phyloP scores from a whole-genome alignment of 1,140 invertebrate species.

The Diachasma alloeum region DNA sequence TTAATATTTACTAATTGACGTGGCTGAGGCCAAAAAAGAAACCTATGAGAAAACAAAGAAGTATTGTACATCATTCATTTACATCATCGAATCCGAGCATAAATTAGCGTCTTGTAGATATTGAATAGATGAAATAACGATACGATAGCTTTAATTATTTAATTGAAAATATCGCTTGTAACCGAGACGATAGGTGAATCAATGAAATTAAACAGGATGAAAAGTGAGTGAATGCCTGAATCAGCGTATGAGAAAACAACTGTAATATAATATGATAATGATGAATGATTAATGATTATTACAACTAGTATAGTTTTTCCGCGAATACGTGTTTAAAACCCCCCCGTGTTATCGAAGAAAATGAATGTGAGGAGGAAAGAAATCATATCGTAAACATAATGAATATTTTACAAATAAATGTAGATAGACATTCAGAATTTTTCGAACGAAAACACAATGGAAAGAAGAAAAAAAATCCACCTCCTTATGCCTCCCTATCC shows the following conservation, averaged over 20 bases:
- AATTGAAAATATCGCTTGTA: constrained; percentile 49
- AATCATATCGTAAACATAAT: constrained; percentile 66
- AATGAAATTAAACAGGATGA: constrained; percentile 38
- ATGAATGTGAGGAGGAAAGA: constrained; percentile 44
- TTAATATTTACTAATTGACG: constrained; percentile 9
- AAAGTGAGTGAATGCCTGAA: constrained; percentile 21
- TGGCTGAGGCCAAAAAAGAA: constrained; percentile 11
- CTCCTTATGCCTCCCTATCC: constrained; percentile 25
- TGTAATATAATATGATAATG: constrained; percentile 42
- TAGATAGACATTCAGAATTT: constrained; percentile 59
- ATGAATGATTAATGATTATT: constrained; percentile 17
- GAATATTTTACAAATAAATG: constrained; percentile 65
- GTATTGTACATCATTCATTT: constrained; percentile 15
- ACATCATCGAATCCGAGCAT: constrained; percentile 52
- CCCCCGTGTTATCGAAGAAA: constrained; percentile 34
- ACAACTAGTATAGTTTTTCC: constrained; percentile 32
- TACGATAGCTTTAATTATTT: constrained; percentile 65
- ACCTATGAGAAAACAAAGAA: not conserved
- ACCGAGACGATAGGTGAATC: constrained; percentile 28
- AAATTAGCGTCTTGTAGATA: constrained; percentile 63
- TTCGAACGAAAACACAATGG: not conserved
- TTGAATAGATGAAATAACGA: constrained; percentile 56
- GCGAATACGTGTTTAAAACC: constrained; percentile 32
- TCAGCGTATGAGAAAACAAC: constrained; percentile 2
- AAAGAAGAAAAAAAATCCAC: constrained; percentile 39